A percentile compares a stretch with the other conserved stretches of the same genome.
Evolutionary conservation across 1,140 invertebrate genomes (phyloP).

Genomic region (Philotrypesis tridentata): DNA sequence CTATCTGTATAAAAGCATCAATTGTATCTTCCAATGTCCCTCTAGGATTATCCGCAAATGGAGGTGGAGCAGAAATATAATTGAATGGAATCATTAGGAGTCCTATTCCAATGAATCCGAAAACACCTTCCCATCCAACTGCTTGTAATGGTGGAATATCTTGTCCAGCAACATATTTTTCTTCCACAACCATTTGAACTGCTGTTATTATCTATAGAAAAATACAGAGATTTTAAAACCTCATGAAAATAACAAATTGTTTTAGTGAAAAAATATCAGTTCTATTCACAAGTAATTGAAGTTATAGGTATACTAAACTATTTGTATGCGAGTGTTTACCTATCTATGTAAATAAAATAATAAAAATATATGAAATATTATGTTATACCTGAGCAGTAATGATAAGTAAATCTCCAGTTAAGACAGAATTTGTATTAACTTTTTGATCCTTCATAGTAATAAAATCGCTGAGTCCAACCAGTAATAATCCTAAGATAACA

Average conservation of each 20-base stretch:
- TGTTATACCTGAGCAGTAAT: slow-evolving; percentile 83
- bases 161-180: slow-evolving; percentile 88
- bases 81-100: slow-evolving; percentile 89
- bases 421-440: slow-evolving; percentile 83
- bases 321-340: too few relatives aligned
- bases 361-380: not conserved
- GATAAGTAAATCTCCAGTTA: slow-evolving; percentile 94
- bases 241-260: too few relatives aligned
- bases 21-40: slow-evolving; percentile 89
- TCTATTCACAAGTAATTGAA: too few relatives aligned
- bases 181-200: slow-evolving; percentile 94
- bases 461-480: slow-evolving; percentile 90
- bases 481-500: slow-evolving; percentile 85
- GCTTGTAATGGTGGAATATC: slow-evolving; percentile 90
- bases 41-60: slow-evolving; percentile 85
- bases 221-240: not conserved
- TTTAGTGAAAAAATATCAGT: too few relatives aligned
- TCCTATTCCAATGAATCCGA: slow-evolving; percentile 86
- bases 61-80: slow-evolving; percentile 83
- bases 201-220: slow-evolving; percentile 84
- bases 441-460: slow-evolving; percentile 70
- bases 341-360: not conserved
- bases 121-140: slow-evolving; percentile 95
- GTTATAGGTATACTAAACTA: too few relatives aligned
- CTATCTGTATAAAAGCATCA: slow-evolving; percentile 90